phyloP scores from a whole-genome alignment of 2,113 vertebrate species.

The Grallaria varia region DNA sequence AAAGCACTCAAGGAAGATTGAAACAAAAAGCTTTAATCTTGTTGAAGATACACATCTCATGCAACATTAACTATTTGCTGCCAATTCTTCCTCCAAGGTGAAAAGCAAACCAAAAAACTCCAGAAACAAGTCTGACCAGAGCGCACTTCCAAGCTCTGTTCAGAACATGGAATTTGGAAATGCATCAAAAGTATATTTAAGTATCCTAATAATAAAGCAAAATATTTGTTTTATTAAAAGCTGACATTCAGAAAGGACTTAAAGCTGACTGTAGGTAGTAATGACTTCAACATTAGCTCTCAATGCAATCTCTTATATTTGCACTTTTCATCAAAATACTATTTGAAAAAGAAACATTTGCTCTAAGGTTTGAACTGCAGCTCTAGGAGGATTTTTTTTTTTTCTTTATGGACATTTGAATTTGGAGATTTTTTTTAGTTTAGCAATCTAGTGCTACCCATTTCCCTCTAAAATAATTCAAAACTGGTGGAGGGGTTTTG shows the following conservation, averaged over 20 bases:
- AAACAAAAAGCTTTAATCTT: background rate
- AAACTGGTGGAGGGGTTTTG: background rate
- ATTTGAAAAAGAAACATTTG: background rate
- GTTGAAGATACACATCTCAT: background rate
- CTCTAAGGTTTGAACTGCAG: background rate
- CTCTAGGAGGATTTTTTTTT: too few relatives aligned
- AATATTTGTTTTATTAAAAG: background rate
- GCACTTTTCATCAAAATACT: background rate
- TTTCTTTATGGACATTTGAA: background rate
- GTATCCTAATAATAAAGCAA: background rate
- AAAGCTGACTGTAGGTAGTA: background rate
- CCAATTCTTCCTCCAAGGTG: background rate
- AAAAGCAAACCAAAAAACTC: background rate
- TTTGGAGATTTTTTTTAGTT: background rate
- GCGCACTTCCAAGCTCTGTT: background rate
- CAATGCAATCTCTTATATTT: background rate
- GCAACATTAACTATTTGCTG: background rate
- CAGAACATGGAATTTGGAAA: background rate
- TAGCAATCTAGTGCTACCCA: background rate
- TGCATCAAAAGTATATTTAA: background rate
- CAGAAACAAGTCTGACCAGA: background rate
- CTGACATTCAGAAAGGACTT: background rate
- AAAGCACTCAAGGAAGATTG: background rate
- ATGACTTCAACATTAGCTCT: background rate
- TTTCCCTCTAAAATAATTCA: background rate